Base-by-base conservation (phyloP, 2,888 invertebrate genomes). In the Eulithis testata region DNA sequence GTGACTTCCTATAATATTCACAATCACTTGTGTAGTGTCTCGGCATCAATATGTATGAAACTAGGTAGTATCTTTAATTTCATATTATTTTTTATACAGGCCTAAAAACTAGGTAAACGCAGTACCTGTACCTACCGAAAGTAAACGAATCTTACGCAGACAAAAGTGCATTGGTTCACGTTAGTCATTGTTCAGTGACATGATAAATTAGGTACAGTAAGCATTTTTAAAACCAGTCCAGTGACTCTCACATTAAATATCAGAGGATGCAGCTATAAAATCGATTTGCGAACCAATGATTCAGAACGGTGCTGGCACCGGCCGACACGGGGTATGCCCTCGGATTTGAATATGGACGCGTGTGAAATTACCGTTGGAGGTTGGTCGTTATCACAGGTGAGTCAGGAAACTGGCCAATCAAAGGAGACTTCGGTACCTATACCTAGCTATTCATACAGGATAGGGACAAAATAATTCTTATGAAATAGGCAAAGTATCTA, bases 231-330 rank as follows among this genome's bases (percentile, higher is more conserved):
- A 49, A 47, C 14, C 45, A 45, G 45, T 58, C 50, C 60, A 56
- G 47, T 65, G 69, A 62, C 68, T 58, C 63, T 49, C 31, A 31
- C 45, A 27, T 64, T 31, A 31, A 31, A 60, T n/a, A 21, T 7
- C 52, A 63, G 57, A 72, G 56, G 71, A 70, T 63, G 54, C 68
- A 56, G 67, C 73, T 72, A 73, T 72, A 76, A 73, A 85, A 87
- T 84, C 85, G 80, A 86, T 86, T 84, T 74, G 54, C 73, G 78
- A 82, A 76, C 81, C 81, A 88, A 86, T 88, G 89, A 83, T 76
- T 84, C 84, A 85, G 82, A 89, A 87, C 90, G 85, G 85, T 74
- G 73, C 84, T 74, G 84, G 82, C 80, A 84, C 85, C 66, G 81
- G 72, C 72, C 78, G 82, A 84, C 80, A 87, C 88, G 82, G 76